Evolutionary conservation across 2,113 vertebrate species (phyloP), one percentile per base, ranked within the genome.

Genomic region (Chlorodrepanis virens): DNA sequence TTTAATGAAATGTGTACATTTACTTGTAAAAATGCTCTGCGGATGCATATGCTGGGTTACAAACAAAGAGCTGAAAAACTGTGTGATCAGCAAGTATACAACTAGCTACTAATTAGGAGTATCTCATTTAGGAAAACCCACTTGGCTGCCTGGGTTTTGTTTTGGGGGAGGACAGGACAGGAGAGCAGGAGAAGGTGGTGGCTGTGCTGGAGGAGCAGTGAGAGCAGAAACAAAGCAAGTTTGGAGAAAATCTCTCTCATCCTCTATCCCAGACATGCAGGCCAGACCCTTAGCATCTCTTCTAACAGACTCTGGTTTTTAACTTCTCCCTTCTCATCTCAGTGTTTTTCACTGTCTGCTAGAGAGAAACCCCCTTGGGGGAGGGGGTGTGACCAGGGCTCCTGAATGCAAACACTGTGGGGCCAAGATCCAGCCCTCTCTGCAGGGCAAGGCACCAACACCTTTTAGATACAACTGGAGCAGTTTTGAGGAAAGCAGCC

Each of bases 1-100:
- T 94, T 95, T 94, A 96, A 94, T 94, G 95, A 94, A 96, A 94
- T 74, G 79, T 93, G 90, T 93, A n/a, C 85, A 81, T 92, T 94
- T 96, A 69, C 68, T 84, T 65, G 69, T 87, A 84, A 89, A 94
- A 93, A 75, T 68, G 83, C 7, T 5, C 88, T 52, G n/a, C 0
- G 0, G 78, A 71, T 96, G 83, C 93, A 95, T 95, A 83, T 92
- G 88, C 65, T 8, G 11, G 69, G 89, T 89, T 94, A 81, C 82
- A 96, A 94, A 97, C 90, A 96, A 94, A 95, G 89, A 75, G 54
- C 69, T 89, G 96, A 40, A 89, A 94, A 94, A 87, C 35, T 87
- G 76, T 82, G 74, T 92, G 65, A 95, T 96, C 96, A 96, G 95
- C 96, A 92, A 95, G 64, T 93, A 64, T 89, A 56, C 35, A 76